Evolutionary conservation across 2,888 invertebrate species (phyloP).

Genomic region (Thumatha senex): DNA sequence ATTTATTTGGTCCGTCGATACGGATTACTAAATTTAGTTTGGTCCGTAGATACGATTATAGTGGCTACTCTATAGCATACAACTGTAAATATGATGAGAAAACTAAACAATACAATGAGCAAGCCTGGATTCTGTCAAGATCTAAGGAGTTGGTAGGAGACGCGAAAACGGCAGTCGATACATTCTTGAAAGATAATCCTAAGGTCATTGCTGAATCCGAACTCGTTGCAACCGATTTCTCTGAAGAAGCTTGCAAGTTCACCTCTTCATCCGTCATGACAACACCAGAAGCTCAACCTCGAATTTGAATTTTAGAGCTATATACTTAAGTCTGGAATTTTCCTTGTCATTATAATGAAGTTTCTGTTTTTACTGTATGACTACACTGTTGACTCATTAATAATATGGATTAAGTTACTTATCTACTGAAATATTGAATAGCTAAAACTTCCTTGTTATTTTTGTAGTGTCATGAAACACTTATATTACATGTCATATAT

Average conservation of each 20-base stretch:
- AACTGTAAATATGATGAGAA: too few relatives aligned
- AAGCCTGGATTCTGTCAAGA: conserved; percentile 65
- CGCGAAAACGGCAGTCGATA: conserved; percentile 59
- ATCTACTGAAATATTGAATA: too few relatives aligned
- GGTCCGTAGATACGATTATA: too few relatives aligned
- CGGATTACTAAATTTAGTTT: too few relatives aligned
- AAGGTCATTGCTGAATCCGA: conserved; percentile 58
- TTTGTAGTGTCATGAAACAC: too few relatives aligned
- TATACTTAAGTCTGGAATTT: neutral
- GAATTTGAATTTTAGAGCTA: conserved; percentile 13
- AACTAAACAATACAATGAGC: too few relatives aligned
- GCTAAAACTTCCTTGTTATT: too few relatives aligned
- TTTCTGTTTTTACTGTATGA: neutral
- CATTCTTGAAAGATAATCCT: conserved; percentile 56
- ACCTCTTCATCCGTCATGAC: conserved; percentile 51
- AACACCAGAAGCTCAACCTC: conserved; percentile 43
- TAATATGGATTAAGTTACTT: too few relatives aligned
- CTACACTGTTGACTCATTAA: too few relatives aligned
- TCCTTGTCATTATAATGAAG: neutral
- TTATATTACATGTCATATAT: too few relatives aligned
- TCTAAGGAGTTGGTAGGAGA: conserved; percentile 60
- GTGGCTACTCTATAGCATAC: too few relatives aligned
- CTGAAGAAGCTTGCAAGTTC: conserved; percentile 66
- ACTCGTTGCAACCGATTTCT: conserved; percentile 57
- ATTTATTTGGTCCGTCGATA: too few relatives aligned